Evolutionary conservation across 2,888 invertebrate species (phyloP).

Genomic region (Anaspis maculata): DNA sequence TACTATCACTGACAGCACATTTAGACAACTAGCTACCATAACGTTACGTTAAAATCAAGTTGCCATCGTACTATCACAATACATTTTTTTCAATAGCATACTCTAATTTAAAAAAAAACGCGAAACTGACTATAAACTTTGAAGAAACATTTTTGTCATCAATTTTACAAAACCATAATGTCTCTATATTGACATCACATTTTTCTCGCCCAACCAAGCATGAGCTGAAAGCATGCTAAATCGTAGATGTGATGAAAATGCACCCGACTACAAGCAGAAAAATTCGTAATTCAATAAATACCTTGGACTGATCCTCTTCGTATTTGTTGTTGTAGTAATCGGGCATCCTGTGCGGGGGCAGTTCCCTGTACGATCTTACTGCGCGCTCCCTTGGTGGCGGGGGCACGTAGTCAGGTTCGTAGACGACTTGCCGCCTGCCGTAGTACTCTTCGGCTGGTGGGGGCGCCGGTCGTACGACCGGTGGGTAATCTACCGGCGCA

Average conservation of each 20-base stretch:
- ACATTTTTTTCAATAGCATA: no score
- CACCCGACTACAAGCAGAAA: neutral
- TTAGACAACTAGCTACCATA: no score
- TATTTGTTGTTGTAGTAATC: constrained; percentile 43
- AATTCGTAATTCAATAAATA: neutral
- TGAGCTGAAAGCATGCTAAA: neutral
- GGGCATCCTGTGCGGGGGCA: constrained; percentile 49
- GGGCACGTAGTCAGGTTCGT: constrained; percentile 36
- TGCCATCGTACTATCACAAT: no score
- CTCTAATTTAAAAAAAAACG: no score
- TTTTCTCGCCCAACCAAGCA: no score
- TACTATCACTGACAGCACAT: no score
- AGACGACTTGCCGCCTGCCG: constrained; percentile 36
- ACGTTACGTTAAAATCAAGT: no score
- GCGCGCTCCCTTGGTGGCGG: constrained; percentile 37
- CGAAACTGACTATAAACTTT: no score
- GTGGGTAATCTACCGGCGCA: constrained; percentile 32
- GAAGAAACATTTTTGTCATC: no score
- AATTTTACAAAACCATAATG: no score
- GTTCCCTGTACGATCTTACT: constrained; percentile 44
- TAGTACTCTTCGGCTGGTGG: constrained; percentile 32
- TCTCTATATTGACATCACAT: no score
- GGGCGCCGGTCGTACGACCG: constrained; percentile 17
- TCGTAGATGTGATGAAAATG: constrained; percentile 8
- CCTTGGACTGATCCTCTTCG: constrained; percentile 42